These are phyloP conservation scores for Drosophila carrolli DNA, from an alignment of 1,140 invertebrate species.

Conservation along the genomic window DNA sequence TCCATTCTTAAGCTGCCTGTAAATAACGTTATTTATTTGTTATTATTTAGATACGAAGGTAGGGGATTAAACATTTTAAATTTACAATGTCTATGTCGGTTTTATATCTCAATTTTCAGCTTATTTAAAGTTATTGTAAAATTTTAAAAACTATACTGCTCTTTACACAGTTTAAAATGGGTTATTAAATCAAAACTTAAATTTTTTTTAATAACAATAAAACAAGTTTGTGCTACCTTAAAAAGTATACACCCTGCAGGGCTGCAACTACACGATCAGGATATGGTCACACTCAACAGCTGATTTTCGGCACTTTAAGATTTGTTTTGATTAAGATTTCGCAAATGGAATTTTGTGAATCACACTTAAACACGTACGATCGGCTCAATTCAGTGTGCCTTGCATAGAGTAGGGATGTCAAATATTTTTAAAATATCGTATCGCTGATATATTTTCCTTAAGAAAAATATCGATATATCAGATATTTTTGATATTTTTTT, in stretches of 20 bases:
- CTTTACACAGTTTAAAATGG: too few relatives aligned
- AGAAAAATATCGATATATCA: too few relatives aligned
- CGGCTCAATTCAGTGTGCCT: neutral
- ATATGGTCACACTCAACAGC: conserved; percentile 19
- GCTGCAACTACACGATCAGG: neutral
- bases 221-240: neutral
- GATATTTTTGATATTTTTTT: too few relatives aligned
- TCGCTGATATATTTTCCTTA: too few relatives aligned
- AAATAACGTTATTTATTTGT: neutral
- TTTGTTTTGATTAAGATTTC: conserved; percentile 12
- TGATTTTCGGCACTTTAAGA: conserved; percentile 11
- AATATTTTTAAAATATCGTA: too few relatives aligned
- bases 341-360: conserved; percentile 1
- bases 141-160: too few relatives aligned
- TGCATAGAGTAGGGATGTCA: neutral
- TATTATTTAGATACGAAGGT: neutral
- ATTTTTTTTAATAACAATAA: too few relatives aligned
- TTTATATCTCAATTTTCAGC: too few relatives aligned
- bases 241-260: neutral
- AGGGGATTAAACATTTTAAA: neutral
- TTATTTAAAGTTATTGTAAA: too few relatives aligned
- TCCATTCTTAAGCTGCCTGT: neutral
- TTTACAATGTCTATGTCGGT: neutral
- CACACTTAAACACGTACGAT: neutral
- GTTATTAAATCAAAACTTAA: too few relatives aligned